A percentile compares a stretch with the other conserved stretches of the same genome.
phyloP scores from a whole-genome alignment of 2,888 invertebrate genomes.

The Coleophora flavipennella region DNA sequence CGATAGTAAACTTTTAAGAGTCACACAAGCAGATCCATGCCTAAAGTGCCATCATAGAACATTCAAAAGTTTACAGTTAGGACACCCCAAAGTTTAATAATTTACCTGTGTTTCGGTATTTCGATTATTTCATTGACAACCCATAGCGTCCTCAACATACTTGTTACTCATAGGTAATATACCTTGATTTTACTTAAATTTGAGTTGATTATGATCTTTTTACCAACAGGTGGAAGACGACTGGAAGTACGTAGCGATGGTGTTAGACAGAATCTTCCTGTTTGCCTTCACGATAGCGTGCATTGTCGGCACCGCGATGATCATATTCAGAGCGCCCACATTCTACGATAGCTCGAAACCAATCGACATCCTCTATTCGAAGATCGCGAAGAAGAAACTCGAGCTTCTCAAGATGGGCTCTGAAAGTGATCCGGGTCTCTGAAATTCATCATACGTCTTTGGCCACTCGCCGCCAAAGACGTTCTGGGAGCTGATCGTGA shows the following conservation, averaged over 20 bases:
- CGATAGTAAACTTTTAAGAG: no score
- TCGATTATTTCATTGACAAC: no score
- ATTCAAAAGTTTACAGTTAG: no score
- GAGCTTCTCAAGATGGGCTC: conserved; percentile 91
- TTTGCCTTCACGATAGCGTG: conserved; percentile 96
- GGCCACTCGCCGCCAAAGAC: conserved; percentile 79
- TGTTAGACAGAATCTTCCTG: conserved; percentile 95
- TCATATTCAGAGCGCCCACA: conserved; percentile 92
- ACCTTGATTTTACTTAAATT: no score
- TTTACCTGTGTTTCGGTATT: no score
- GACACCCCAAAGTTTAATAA: no score
- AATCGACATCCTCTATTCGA: conserved; percentile 91
- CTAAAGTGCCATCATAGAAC: no score
- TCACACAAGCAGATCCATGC: no score
- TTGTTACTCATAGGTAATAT: no score
- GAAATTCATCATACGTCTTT: conserved; percentile 78
- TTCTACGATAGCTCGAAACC: conserved; percentile 92
- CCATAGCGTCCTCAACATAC: no score
- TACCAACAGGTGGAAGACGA: conserved; percentile 89
- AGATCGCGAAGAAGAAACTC: conserved; percentile 92
- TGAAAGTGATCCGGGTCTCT: conserved; percentile 77
- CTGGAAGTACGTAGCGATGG: conserved; percentile 98
- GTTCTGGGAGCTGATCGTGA: conserved; percentile 72
- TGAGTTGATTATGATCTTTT: no score
- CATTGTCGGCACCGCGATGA: conserved; percentile 89